phyloP scores from a whole-genome alignment of 1,140 invertebrate species.

The Harpegnathos saltator region DNA sequence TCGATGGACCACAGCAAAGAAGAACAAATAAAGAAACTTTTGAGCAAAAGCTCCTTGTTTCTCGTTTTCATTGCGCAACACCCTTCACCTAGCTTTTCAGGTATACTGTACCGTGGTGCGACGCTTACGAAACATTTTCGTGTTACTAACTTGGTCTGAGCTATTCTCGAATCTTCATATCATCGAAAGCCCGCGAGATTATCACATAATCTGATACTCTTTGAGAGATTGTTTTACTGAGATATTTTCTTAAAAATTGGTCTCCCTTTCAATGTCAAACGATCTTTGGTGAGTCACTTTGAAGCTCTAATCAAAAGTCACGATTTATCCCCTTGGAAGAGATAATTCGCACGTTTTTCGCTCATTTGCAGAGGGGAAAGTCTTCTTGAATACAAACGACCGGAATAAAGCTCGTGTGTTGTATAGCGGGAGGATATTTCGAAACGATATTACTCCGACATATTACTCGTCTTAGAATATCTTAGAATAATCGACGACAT shows the following conservation, averaged over 20 bases:
- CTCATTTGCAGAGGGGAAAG: too few relatives aligned
- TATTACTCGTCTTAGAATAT: constrained; percentile 39
- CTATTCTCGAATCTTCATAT: background rate
- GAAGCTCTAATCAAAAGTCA: too few relatives aligned
- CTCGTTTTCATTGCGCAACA: constrained; percentile 28
- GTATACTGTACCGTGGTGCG: background rate
- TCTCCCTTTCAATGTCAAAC: too few relatives aligned
- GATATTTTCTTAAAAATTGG: too few relatives aligned
- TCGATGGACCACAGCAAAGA: constrained; percentile 61
- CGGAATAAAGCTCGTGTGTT: too few relatives aligned
- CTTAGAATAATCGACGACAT: too few relatives aligned
- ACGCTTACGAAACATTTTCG: background rate
- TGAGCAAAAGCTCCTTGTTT: constrained; percentile 37
- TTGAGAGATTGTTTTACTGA: background rate
- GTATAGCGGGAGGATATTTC: background rate
- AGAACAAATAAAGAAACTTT: constrained; percentile 66
- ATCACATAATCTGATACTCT: background rate
- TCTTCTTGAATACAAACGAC: too few relatives aligned
- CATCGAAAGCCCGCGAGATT: background rate
- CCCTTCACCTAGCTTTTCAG: constrained; percentile 46
- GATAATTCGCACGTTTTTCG: too few relatives aligned
- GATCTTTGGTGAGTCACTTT: too few relatives aligned
- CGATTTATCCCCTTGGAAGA: too few relatives aligned
- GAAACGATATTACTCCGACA: background rate
- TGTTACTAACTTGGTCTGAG: constrained; percentile 17